Conservation (phyloP, 1,140 invertebrate genomes). For the Drosophila ficusphila region DNA sequence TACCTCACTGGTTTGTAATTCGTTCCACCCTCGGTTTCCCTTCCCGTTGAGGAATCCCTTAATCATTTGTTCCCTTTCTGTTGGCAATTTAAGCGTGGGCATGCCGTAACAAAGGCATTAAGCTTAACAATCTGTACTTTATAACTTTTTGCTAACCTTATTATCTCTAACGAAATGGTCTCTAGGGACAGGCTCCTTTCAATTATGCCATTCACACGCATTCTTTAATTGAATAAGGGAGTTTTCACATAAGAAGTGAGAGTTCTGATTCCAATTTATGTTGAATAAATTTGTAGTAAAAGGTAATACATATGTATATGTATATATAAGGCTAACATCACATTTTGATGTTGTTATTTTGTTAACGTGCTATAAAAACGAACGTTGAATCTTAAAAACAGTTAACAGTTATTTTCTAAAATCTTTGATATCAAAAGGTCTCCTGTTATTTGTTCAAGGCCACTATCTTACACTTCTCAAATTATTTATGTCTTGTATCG, state of each 20-base stretch:
- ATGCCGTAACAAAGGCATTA: conserved; percentile 59
- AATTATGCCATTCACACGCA: conserved; percentile 77
- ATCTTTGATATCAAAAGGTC: too few relatives aligned
- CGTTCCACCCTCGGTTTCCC: conserved; percentile 66
- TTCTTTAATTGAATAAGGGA: conserved; percentile 75
- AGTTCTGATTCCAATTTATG: conserved; percentile 15
- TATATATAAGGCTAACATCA: background rate
- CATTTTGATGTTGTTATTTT: background rate
- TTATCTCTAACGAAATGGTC: conserved; percentile 80
- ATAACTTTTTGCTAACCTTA: conserved; percentile 72
- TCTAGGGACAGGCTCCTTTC: conserved; percentile 72
- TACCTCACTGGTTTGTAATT: conserved; percentile 79
- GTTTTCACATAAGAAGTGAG: conserved; percentile 18
- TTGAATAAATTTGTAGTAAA: conserved; percentile 41
- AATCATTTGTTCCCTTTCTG: conserved; percentile 70
- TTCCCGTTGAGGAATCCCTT: conserved; percentile 25
- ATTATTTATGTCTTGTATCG: too few relatives aligned
- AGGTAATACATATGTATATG: background rate
- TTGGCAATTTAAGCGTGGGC: conserved; percentile 21
- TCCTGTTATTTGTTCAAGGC: too few relatives aligned
- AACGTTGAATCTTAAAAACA: too few relatives aligned
- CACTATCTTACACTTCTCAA: too few relatives aligned
- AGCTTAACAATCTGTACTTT: conserved; percentile 71
- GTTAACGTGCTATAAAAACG: background rate
- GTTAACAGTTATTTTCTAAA: too few relatives aligned